Percentiles rank a stretch among this genome's conserved stretches.
phyloP scores from a whole-genome alignment of 2,888 invertebrate species.

The Trachelus iudaicus region DNA sequence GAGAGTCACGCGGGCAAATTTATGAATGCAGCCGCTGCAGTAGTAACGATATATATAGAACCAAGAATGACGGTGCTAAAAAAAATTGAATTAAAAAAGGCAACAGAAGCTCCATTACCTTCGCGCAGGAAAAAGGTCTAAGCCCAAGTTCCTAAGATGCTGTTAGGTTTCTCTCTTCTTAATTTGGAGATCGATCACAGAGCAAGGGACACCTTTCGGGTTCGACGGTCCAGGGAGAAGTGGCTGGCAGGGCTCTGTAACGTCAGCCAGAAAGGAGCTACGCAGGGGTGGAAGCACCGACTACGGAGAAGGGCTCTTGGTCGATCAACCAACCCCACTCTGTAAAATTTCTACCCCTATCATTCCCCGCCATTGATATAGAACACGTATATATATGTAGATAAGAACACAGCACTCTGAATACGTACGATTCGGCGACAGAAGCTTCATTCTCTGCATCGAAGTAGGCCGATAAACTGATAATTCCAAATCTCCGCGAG shows the following conservation, averaged over 20 bases:
- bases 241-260: conserved; percentile 28
- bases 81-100: not conserved
- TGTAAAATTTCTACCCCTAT: conserved; percentile 12
- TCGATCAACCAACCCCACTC: conserved; percentile 45
- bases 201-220: conserved; percentile 26
- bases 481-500: not conserved
- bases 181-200: conserved; percentile 6
- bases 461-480: not conserved
- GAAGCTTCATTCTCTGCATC: not conserved
- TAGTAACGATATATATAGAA: not conserved
- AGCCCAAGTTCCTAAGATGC: not conserved
- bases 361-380: not conserved
- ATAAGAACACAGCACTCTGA: not conserved
- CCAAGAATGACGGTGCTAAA: not conserved
- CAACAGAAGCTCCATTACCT: not conserved
- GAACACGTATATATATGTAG: not conserved
- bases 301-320: conserved; percentile 28
- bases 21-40: not conserved
- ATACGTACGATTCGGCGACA: not conserved
- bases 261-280: conserved; percentile 20
- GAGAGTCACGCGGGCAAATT: not conserved
- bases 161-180: conserved; percentile 1
- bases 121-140: not conserved
- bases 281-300: conserved; percentile 28
- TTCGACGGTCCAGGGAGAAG: conserved; percentile 37